Conservation (phyloP, 1,140 invertebrate genomes). For the Saccostrea glomerata region DNA sequence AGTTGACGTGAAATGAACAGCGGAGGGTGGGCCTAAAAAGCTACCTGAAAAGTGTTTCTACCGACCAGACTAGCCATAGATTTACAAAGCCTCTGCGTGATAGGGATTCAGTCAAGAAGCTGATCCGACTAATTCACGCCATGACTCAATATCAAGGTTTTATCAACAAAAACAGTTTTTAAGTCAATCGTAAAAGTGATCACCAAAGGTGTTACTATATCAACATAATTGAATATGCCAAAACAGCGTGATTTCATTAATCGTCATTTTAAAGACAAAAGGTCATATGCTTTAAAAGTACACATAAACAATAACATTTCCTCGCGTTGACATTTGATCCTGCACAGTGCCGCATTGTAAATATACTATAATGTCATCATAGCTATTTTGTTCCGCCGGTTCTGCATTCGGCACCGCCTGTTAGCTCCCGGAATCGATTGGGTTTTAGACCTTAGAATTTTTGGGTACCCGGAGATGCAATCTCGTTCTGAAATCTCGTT, state of each 20-base stretch:
- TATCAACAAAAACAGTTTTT: background rate
- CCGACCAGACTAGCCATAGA: background rate
- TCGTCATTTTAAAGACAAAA: background rate
- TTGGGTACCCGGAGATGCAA: conserved; percentile 6
- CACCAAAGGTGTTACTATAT: too few relatives aligned
- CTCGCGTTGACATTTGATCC: background rate
- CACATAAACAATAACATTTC: background rate
- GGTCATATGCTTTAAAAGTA: background rate
- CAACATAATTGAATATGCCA: background rate
- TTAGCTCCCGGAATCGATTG: conserved; percentile 1
- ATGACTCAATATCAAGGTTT: background rate
- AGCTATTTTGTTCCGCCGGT: background rate
- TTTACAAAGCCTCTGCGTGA: background rate
- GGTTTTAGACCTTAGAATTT: background rate
- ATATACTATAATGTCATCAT: conserved; percentile 1
- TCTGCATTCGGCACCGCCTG: background rate
- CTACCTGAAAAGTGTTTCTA: background rate
- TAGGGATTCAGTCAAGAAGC: background rate
- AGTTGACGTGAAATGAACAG: conserved; percentile 26
- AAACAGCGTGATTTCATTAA: background rate
- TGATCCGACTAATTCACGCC: background rate
- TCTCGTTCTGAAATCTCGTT: conserved; percentile 21
- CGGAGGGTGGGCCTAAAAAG: conserved; percentile 7
- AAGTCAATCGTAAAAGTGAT: too few relatives aligned
- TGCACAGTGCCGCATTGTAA: background rate